Base-by-base conservation (phyloP, 2,888 invertebrate species). In the Xestia xanthographa region DNA sequence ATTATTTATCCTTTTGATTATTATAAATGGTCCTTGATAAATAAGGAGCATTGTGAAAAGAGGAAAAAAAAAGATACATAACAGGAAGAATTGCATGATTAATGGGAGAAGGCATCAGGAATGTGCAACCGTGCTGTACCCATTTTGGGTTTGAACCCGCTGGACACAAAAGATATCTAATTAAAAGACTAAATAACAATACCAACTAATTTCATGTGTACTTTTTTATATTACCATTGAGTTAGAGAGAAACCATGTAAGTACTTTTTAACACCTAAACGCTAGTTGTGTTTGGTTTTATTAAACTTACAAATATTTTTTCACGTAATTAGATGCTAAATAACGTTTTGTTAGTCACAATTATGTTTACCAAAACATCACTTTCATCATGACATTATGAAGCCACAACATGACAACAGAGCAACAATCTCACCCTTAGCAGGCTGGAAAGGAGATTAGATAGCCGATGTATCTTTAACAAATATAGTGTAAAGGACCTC, bases 281-380 rank as follows among this genome's bases (percentile, higher is more conserved):
- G 2, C 6, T 29, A 11, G 22, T 65, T 45, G 43, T 14, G 14
- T 34, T 67, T 29, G 8, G 12, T 2, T 48, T 29, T 60, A n/a
- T n/a, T 34, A 38, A 2, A 22, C 26, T 65, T 29, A 29, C 38
- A 60, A 62, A 66, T 26, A 48, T 0, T 50, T 70, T 45, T 65
- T 80, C 65, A 73, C 48, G 73, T 60, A 68, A 66, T n/a, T 66
- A 56, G 29, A 22, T 5, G 45, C 45, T 80, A 67, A 62, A 56
- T 66, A 41, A 53, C 48, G 26, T 34, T 67, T 63, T 43, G 4
- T 60, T 66, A n/a, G 2, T 79, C n/a, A 50, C 26, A 26, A n/a
- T 53, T 53, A 12, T 56, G 53, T 77, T 70, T 66, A 48, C 58
- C 17, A 50, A 68, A 45, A 29, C 1, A n/a, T 12, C 53, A 65